phyloP scores from a whole-genome alignment of 2,113 vertebrate genomes.

The Pontoporia blainvillei region DNA sequence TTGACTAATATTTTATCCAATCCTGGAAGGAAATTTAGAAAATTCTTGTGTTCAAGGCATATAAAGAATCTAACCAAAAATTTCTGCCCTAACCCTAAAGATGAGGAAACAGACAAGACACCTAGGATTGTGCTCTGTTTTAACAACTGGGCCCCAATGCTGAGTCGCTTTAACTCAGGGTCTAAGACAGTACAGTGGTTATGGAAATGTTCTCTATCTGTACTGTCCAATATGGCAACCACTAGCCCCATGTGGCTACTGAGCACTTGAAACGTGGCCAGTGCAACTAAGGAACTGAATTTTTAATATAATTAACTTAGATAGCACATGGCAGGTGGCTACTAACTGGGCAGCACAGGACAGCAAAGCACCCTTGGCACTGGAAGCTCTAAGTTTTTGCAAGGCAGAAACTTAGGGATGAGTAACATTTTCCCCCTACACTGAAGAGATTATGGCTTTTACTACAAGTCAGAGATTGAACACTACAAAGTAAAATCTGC shows the following conservation, averaged over 20 bases:
- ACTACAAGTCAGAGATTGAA: background rate
- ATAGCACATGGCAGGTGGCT: background rate
- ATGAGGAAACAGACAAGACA: background rate
- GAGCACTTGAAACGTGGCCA: background rate
- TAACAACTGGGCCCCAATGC: background rate
- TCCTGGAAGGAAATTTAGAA: background rate
- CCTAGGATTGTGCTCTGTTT: background rate
- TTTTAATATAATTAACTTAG: background rate
- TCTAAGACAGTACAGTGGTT: background rate
- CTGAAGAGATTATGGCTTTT: background rate
- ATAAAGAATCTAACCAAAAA: constrained; percentile 1
- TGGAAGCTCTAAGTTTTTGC: background rate
- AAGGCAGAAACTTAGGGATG: background rate
- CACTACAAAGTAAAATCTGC: background rate
- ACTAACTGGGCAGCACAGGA: background rate
- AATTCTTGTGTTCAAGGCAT: background rate
- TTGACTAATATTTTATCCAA: background rate
- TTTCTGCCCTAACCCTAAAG: background rate
- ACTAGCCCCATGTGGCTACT: background rate
- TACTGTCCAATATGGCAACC: background rate
- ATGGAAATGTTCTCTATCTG: background rate
- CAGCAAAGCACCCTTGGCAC: background rate
- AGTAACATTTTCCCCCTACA: background rate
- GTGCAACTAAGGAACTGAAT: background rate
- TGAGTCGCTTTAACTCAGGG: background rate